phyloP scores from a whole-genome alignment of 1,140 invertebrate species.

The Akabosia matsudoensis region DNA sequence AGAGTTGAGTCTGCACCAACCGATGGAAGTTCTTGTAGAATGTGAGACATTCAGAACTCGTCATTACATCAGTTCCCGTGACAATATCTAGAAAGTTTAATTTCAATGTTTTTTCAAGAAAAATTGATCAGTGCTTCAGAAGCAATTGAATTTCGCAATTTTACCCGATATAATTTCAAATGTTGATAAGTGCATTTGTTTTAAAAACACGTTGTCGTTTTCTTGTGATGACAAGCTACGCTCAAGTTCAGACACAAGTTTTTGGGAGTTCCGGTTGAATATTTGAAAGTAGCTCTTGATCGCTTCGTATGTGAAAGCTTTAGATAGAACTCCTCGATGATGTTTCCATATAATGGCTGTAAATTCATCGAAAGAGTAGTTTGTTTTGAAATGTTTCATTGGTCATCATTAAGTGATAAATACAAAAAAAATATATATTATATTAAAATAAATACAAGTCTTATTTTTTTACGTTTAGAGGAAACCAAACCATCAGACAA shows the following conservation, averaged over 20 bases:
- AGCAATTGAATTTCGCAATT: not conserved
- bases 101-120: not conserved
- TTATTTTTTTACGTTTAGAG: not conserved
- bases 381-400: not conserved
- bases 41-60: not conserved
- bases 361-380: too few species aligned
- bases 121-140: not conserved
- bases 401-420: not conserved
- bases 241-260: not conserved
- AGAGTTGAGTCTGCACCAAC: not conserved
- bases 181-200: not conserved
- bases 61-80: not conserved
- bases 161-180: not conserved
- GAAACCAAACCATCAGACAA: not conserved
- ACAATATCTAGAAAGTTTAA: not conserved
- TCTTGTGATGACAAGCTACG: not conserved
- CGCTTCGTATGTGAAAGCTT: not conserved
- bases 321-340: not conserved
- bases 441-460: not conserved
- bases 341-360: not conserved
- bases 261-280: not conserved
- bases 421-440: not conserved
- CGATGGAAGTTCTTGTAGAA: not conserved
- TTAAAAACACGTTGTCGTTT: not conserved
- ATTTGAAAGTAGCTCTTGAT: not conserved